A percentile compares a stretch with the other conserved stretches of the same genome.
Evolutionary conservation across 2,113 vertebrate species (phyloP).

Genomic region (Microcebus ravelobensis): DNA sequence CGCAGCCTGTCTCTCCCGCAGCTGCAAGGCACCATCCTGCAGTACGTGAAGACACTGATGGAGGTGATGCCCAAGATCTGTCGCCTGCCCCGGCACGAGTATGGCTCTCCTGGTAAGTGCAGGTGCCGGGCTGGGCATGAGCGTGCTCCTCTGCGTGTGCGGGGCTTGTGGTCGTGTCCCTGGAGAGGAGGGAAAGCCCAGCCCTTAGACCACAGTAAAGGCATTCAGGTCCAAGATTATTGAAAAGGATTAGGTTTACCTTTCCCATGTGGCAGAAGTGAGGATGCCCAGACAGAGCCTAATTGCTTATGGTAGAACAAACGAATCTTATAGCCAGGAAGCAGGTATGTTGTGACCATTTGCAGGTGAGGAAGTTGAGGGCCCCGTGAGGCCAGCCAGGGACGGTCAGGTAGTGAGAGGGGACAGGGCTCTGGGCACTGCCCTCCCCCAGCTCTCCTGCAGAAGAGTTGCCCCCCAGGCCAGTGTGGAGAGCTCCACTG

Average conservation of each 20-base stretch:
- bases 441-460: not conserved
- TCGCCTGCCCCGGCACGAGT: slow-evolving; percentile 92
- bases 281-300: not conserved
- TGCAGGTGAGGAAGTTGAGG: not conserved
- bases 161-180: rapidly evolving
- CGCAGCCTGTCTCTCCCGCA: slow-evolving; percentile 59
- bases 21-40: slow-evolving; percentile 93
- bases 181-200: too few relatives aligned
- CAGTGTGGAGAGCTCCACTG: not conserved
- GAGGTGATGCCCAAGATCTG: slow-evolving; percentile 96
- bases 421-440: rapidly evolving
- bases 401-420: not conserved
- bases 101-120: slow-evolving; percentile 91
- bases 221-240: not conserved
- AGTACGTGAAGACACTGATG: slow-evolving; percentile 94
- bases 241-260: not conserved
- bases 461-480: not conserved
- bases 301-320: not conserved
- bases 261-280: rapidly evolving
- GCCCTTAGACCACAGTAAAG: not conserved
- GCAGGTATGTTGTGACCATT: not conserved
- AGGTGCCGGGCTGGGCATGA: not conserved
- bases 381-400: not conserved
- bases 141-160: rapidly evolving
- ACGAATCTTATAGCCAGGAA: not conserved